Base-by-base conservation (phyloP, 2,113 vertebrate species). In the Monopterus albus region DNA sequence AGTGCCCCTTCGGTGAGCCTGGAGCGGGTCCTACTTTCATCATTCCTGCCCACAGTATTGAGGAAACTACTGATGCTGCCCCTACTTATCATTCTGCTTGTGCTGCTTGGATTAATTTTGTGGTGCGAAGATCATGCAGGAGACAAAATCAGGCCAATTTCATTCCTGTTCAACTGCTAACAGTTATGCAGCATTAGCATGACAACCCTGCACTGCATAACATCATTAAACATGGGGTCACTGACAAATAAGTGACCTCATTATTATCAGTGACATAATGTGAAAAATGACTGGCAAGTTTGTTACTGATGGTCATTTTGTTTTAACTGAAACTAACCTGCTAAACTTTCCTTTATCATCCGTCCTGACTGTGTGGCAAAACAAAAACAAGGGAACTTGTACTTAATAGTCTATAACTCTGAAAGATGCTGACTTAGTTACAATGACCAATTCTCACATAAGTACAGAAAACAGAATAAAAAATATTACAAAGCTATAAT, bases 41-140 rank as follows among this genome's bases (percentile, higher is more conserved):
- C 50, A 26, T 46, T 36, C 21, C 20, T 15, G 49, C 26, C 21
- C 20, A 36, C 31, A 28, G n/a, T n/a, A 33, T 45, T 33, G n/a
- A n/a, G n/a, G 14, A 61, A 35, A 23, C n/a, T 7, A 26, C 42
- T 31, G 42, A 33, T 38, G 39, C n/a, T 60, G 72, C 26, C 4
- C 11, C 4, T 40, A 12, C 29, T 31, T 35, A 64, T 38, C 69
- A 69, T 51, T 73, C 51, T 63, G 18, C 33, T 45, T 26, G n/a
- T 14, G 59, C 10, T 46, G 38, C 31, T 31, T 49, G 31, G 23
- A 50, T 64, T 64, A 49, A 38, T 17, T 62, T 40, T 53, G 23
- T 55, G 5, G 36, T 52, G 55, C 65, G 49, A 33, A n/a, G 18
- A 39, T 42, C 36, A 39, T 7, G n/a, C 29, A 47, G 15, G 7